Evolutionary conservation across 2,797 vertebrate species (phyloP).

Genomic region (Lithobates pipiens): DNA sequence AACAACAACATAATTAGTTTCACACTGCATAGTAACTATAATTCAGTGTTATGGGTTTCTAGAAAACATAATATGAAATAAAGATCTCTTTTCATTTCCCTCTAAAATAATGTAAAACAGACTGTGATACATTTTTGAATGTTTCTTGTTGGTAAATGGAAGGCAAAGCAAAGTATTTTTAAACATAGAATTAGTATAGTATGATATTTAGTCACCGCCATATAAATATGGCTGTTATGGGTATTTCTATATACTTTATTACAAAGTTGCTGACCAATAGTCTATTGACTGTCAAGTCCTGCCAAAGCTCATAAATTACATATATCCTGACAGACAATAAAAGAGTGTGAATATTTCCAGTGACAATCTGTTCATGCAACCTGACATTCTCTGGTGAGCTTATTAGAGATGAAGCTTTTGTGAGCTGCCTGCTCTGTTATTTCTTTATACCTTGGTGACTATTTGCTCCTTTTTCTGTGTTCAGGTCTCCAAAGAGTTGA

Average conservation of each 20-base stretch:
- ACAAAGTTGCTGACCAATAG: slow-evolving; percentile 28
- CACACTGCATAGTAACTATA: no score
- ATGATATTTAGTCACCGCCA: background rate
- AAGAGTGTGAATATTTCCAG: slow-evolving; percentile 30
- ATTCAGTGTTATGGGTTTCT: no score
- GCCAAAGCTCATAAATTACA: slow-evolving; percentile 38
- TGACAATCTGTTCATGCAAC: slow-evolving; percentile 53
- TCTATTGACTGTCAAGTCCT: slow-evolving; percentile 3
- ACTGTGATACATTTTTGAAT: no score
- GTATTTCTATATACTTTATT: slow-evolving; percentile 9
- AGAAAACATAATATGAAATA: no score
- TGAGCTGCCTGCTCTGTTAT: background rate
- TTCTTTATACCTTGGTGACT: slow-evolving; percentile 12
- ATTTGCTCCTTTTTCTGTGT: background rate
- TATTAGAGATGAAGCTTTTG: slow-evolving; percentile 37
- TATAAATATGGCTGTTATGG: background rate
- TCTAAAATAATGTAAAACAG: no score
- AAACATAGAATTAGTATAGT: background rate
- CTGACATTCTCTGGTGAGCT: slow-evolving; percentile 37
- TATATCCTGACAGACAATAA: slow-evolving; percentile 37
- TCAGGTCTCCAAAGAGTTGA: slow-evolving; percentile 1
- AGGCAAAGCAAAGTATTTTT: background rate
- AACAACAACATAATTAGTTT: no score
- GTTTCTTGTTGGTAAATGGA: background rate
- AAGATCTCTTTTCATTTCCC: no score